Percentiles rank a stretch among this genome's conserved stretches.
Conservation (phyloP, 2,797 vertebrate species). For the Tauraco hartlaubi region DNA sequence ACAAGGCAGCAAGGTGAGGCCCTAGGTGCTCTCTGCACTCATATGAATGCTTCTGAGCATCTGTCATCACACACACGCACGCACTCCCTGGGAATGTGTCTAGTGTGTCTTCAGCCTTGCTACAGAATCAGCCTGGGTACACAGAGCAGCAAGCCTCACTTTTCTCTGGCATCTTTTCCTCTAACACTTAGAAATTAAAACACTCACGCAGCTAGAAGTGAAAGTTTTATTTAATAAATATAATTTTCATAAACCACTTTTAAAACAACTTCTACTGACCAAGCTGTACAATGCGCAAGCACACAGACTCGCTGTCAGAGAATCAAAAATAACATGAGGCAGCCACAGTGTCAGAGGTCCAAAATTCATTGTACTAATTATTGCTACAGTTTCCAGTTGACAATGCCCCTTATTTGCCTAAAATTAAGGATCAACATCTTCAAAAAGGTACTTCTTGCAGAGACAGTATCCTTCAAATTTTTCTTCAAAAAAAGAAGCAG, state of each 20-base stretch:
- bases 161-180: rapidly evolving
- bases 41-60: too few species aligned
- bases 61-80: too few species aligned
- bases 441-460: not conserved
- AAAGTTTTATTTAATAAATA: conserved; percentile 91
- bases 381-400: conserved; percentile 56
- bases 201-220: conserved; percentile 28
- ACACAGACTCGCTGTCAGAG: not conserved
- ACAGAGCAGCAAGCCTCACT: not conserved
- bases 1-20: too few species aligned
- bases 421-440: not conserved
- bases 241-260: conserved; percentile 83
- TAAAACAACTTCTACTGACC: conserved; percentile 80
- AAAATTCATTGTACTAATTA: conserved; percentile 49
- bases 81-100: not conserved
- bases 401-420: not conserved
- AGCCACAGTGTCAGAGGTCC: conserved; percentile 75
- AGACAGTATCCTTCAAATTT: not conserved
- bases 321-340: conserved; percentile 30
- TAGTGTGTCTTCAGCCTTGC: not conserved
- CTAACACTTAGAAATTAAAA: not conserved
- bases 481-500: not conserved
- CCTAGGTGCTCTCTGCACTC: too few species aligned
- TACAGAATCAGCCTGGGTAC: not conserved
- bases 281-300: conserved; percentile 68